Percentiles rank a stretch among this genome's conserved stretches.
phyloP scores from a whole-genome alignment of 1,140 invertebrate genomes.

The Wiebesia pumilae region DNA sequence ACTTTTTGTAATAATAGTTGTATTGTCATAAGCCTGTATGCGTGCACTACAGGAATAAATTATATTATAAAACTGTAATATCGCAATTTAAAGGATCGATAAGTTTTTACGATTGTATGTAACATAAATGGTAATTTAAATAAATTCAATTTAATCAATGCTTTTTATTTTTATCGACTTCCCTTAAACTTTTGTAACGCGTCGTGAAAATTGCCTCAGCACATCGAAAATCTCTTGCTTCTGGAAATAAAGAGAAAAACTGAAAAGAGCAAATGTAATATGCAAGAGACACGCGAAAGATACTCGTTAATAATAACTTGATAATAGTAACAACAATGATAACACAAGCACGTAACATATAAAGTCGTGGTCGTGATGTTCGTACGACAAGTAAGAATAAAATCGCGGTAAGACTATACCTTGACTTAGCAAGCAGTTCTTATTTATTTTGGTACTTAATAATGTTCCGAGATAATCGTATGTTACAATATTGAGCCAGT shows the following conservation, averaged over 20 bases:
- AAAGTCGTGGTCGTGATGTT: slow-evolving; percentile 54
- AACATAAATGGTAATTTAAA: slow-evolving; percentile 66
- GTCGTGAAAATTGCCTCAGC: slow-evolving; percentile 29
- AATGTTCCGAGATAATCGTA: slow-evolving; percentile 67
- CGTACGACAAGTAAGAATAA: slow-evolving; percentile 47
- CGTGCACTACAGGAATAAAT: slow-evolving; percentile 57
- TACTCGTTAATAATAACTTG: slow-evolving; percentile 47
- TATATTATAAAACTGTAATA: slow-evolving; percentile 57
- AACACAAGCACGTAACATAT: slow-evolving; percentile 66
- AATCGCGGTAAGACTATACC: slow-evolving; percentile 52
- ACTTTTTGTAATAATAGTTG: slow-evolving; percentile 53
- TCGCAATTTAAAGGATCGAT: slow-evolving; percentile 58
- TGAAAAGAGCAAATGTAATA: slow-evolving; percentile 32
- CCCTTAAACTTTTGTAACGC: slow-evolving; percentile 18
- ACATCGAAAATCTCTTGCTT: slow-evolving; percentile 31
- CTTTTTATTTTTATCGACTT: slow-evolving; percentile 47
- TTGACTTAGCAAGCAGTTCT: slow-evolving; percentile 71
- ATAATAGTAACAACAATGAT: slow-evolving; percentile 63
- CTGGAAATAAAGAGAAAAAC: slow-evolving; percentile 35
- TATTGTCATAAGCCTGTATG: slow-evolving; percentile 61
- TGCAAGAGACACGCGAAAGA: slow-evolving; percentile 48
- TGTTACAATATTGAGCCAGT: slow-evolving; percentile 74
- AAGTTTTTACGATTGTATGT: slow-evolving; percentile 64
- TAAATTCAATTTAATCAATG: slow-evolving; percentile 65
- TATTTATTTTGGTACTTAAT: slow-evolving; percentile 73